These are phyloP conservation scores for Drosophila varians DNA, from an alignment of 1,140 invertebrate genomes.

Conservation along the genomic window DNA sequence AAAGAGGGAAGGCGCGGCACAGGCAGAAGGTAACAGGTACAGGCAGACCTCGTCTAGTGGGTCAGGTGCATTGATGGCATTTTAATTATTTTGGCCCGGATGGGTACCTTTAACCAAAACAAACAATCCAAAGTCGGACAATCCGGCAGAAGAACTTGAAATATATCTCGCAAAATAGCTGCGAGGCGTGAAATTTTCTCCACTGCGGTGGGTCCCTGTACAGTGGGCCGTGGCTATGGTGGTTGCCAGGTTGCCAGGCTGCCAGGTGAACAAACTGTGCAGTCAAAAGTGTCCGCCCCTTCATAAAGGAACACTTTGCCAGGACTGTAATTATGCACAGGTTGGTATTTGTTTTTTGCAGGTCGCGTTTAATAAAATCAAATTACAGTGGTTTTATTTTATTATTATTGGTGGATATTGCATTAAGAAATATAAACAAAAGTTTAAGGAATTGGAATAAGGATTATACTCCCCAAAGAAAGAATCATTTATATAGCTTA, in stretches of 20 bases:
- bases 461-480: no score
- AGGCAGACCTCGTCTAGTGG: constrained; percentile 17
- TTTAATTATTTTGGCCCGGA: constrained; percentile 68
- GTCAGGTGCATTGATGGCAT: constrained; percentile 68
- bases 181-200: constrained; percentile 70
- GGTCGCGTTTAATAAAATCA: not conserved
- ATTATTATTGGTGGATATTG: not conserved
- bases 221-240: constrained; percentile 48
- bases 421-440: no score
- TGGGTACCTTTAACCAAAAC: constrained; percentile 48
- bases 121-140: no score
- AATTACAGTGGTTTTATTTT: not conserved
- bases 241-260: no score
- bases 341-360: constrained; percentile 70
- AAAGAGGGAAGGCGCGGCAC: no score
- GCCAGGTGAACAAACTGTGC: constrained; percentile 73
- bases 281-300: constrained; percentile 69
- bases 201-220: constrained; percentile 40
- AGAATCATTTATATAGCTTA: no score
- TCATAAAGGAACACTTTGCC: constrained; percentile 67
- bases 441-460: no score
- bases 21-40: no score
- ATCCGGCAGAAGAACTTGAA: not conserved
- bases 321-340: constrained; percentile 66
- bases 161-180: constrained; percentile 62